Evolutionary conservation across 1,140 invertebrate genomes (phyloP), one percentile per base, ranked within the genome.

Genomic region (Tenebrio molitor): DNA sequence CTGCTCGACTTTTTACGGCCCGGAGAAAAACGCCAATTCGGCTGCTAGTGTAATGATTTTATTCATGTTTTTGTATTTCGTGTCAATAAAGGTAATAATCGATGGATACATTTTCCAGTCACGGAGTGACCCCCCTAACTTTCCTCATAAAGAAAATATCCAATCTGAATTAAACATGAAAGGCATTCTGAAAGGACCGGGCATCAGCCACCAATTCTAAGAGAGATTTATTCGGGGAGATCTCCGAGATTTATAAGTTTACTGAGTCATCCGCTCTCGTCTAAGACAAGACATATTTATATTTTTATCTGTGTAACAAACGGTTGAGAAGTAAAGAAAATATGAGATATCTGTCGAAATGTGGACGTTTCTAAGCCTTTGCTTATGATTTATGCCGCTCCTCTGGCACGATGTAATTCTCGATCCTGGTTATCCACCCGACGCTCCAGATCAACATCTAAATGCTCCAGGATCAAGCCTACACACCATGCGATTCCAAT

Each of bases 151-250:
- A 75, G 77, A 76, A 76, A 75, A 73, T 73, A 76, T 78, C 71
- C 73, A 64, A 73, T 76, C 71, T 78, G 77, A 78, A 78, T 78
- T 78, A 78, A 78, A 78, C 77, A 78, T 78, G 73, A 78, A 73
- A 71, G 42, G 34, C 68, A 50, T 74, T 46, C 71, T 71, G 62
- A 70, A 64, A 62, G 63, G 62, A 50, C 36, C 58, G 34, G 33
- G 65, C 71, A 73, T 69, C 71, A 73, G 44, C 46, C 62, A 69
- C 65, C 65, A 69, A 73, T 73, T 73, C 71, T 53, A 68, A 66
- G 33, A 76, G 62, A 76, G 75, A 76, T 76, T 76, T 76, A 76
- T 76, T 69, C 34, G 19, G 34, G 14, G 53, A 69, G 71, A 75
- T 73, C 67, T 8, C 3, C 21, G 46, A 75, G 75, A 76, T 76